Evolutionary conservation across 2,888 invertebrate genomes (phyloP), one percentile per base, ranked within the genome.

Genomic region (Rhorus exstirpatorius): DNA sequence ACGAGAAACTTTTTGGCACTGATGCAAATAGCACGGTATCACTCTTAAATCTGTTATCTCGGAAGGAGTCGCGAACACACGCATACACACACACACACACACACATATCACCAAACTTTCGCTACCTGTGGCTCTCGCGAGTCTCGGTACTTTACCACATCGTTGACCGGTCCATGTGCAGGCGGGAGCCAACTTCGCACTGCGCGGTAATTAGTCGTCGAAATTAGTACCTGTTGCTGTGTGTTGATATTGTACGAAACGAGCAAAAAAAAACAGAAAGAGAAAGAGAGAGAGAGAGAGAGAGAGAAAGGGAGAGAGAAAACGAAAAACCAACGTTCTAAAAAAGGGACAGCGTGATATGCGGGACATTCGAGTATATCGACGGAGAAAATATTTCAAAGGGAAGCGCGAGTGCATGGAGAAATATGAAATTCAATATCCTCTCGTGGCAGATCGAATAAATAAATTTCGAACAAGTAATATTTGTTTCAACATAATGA

Each of bases 191-290:
- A 24, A 41, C 63, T 58, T 19, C 14, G 72, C 31, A 41, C 58
- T 53, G n/a, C n/a, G 38, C 53, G 75, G 70, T 84, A 85, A 87
- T 87, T 87, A 86, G 83, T 78, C 67, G 70, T 70, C 74, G 53
- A 79, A 87, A 88, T 88, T 84, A 85, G 84, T 85, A 89, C 88
- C 88, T 89, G 88, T 89, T 89, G 75, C 75, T 76, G 87, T 87
- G 80, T 83, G 71, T 17, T 49, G 55, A 61, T 44, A n/a, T 72
- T 55, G 77, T 72, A 53, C 53, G 46, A 61, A 71, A 53, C 31
- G 41, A 61, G 24, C 8, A 26, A 17, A 70, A 49, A 68, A 49
- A 67, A 55, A 60, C 67, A 14, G 58, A 60, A 21, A 46, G 17
- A 17, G 24, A n/a, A n/a, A n/a, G n/a, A n/a, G n/a, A n/a, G n/a